Evolutionary conservation across 2,888 invertebrate species (phyloP).

Genomic region (Hyles lineata): DNA sequence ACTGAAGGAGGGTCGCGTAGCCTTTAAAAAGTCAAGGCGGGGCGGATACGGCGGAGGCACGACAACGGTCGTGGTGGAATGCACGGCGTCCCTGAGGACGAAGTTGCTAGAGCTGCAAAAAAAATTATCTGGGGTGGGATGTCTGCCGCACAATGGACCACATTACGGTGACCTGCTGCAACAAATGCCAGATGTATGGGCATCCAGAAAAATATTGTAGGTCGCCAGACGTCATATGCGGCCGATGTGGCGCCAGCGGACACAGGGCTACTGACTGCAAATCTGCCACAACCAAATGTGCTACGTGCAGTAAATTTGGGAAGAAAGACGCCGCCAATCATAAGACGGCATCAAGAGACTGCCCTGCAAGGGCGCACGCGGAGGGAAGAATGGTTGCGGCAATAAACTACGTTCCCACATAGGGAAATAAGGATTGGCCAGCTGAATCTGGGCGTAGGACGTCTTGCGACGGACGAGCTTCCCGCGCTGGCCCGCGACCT

Average conservation of each 20-base stretch:
- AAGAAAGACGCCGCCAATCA: constrained; percentile 31
- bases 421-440: constrained; percentile 35
- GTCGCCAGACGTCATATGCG: constrained; percentile 33
- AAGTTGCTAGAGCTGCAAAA: no score
- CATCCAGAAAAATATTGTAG: constrained; percentile 48
- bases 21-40: not conserved
- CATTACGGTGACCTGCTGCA: constrained; percentile 38
- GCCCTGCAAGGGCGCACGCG: constrained; percentile 39
- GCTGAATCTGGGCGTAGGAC: constrained; percentile 40
- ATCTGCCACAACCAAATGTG: constrained; percentile 29
- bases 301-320: constrained; percentile 43
- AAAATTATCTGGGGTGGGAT: constrained; percentile 25
- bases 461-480: constrained; percentile 39
- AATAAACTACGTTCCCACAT: not conserved
- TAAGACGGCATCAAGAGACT: constrained; percentile 35
- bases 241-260: constrained; percentile 40
- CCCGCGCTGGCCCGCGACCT: constrained; percentile 34
- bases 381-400: constrained; percentile 31
- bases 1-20: not conserved
- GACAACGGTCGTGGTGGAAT: constrained; percentile 24
- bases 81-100: not conserved
- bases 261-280: constrained; percentile 37
- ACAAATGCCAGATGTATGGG: constrained; percentile 50
- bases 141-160: constrained; percentile 14
- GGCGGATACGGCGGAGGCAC: not conserved